These are phyloP conservation scores for Phylloscopus collybita DNA, from an alignment of 2,797 vertebrate species.

Conservation along the genomic window DNA sequence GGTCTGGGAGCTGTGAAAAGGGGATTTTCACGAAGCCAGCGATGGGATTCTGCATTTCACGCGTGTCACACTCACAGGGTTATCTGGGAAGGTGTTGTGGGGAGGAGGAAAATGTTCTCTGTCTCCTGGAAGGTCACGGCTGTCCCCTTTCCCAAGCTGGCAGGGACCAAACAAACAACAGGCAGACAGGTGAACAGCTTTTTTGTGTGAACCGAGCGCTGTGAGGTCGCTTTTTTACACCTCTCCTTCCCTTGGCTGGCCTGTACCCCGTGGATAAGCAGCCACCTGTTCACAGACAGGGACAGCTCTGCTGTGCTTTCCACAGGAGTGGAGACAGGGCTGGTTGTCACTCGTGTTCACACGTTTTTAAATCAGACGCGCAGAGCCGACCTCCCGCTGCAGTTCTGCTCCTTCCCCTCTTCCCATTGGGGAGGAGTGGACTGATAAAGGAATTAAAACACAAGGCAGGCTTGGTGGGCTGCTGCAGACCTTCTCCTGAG, in stretches of 20 bases:
- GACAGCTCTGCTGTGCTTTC: neutral
- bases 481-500: neutral
- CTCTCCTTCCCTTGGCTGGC: neutral
- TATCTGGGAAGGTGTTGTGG: neutral
- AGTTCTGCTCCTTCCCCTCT: neutral
- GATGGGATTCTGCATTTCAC: rapidly evolving
- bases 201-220: neutral
- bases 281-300: neutral
- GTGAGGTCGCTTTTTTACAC: neutral
- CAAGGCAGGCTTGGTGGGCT: neutral
- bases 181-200: neutral
- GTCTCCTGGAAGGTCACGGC: neutral
- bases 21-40: neutral
- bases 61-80: rapidly evolving
- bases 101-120: neutral
- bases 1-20: conserved; percentile 25
- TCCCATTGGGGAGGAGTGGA: neutral
- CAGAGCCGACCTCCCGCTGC: neutral
- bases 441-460: neutral
- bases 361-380: neutral
- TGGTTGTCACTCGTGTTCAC: neutral
- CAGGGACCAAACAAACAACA: neutral
- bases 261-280: neutral
- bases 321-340: neutral
- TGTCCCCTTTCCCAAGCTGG: neutral